These are phyloP conservation scores for Yponomeuta sedellus DNA, from an alignment of 2,888 invertebrate species.

Conservation along the genomic window DNA sequence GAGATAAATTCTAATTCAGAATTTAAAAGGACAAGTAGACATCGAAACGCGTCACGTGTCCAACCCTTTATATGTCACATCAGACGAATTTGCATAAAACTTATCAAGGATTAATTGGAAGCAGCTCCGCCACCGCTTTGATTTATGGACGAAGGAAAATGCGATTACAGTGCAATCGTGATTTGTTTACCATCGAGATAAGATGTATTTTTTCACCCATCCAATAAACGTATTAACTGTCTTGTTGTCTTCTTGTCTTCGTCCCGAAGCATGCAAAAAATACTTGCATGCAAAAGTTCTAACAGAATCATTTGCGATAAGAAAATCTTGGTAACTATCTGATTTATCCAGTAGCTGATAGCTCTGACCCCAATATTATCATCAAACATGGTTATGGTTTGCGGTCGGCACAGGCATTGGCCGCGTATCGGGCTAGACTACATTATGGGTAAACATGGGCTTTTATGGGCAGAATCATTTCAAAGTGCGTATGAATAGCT, in stretches of 20 bases:
- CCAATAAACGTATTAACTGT: too few species aligned
- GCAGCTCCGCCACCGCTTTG: conserved; percentile 18
- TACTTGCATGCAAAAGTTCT: too few species aligned
- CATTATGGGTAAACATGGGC: not conserved
- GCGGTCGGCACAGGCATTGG: conserved; percentile 15
- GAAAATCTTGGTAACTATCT: not conserved
- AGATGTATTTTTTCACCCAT: too few species aligned
- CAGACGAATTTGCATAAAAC: conserved; percentile 20
- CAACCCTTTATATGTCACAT: conserved; percentile 15
- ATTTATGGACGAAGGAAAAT: conserved; percentile 2
- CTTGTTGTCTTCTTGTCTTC: too few species aligned
- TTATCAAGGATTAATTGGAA: conserved; percentile 21
- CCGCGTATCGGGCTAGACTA: not conserved
- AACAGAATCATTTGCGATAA: not conserved
- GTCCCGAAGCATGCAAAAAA: too few species aligned
- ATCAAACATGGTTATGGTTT: conserved; percentile 22
- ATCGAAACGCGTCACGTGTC: conserved; percentile 9
- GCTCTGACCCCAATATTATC: conserved; percentile 23
- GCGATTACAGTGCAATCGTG: not conserved
- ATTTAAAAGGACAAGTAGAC: conserved; percentile 9
- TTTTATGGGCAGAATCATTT: conserved; percentile 6
- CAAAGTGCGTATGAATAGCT: conserved; percentile 1
- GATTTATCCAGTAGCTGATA: conserved; percentile 17
- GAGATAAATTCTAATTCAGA: conserved; percentile 6
- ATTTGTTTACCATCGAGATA: not conserved